Base-by-base conservation (phyloP, 2,113 vertebrate genomes). In the Orycteropus afer region DNA sequence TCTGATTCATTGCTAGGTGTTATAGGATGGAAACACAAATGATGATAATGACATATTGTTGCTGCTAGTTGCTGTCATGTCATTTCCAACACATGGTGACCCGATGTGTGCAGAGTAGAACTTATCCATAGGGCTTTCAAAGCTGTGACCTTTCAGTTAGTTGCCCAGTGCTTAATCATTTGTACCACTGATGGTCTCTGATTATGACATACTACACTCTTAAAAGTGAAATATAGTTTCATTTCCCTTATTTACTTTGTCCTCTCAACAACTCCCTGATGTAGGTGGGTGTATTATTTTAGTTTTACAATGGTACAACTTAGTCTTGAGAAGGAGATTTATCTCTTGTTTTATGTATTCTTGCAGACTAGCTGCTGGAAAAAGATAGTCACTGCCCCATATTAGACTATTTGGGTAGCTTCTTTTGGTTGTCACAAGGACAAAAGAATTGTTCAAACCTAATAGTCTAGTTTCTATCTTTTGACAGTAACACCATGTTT, bases 181-280 rank as follows among this genome's bases (percentile, higher is more conserved):
- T 71, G 69, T 22, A 3, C 8, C 37, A 23, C 37, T 71, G 20
- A 40, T 20, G 69, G 69, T 23, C 20, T 71, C 65, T 20, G 17
- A 40, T 32, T 95, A 29, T 67, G 45, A 94, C 22, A 80, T 76
- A 34, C 57, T 63, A 37, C n/a, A 79, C 5, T 77, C 23, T 87
- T 51, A 57, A 89, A 77, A 95, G 45, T 88, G 17, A 90, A 90
- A 78, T 83, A 5, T 87, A 87, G 40, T 90, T 93, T 95, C 34
- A 69, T 10, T 71, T 81, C 65, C 18, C 15, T 91, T 91, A 65
- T 91, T 90, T 71, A 53, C 51, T 91, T 91, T 94, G 55, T 89
- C 25, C 37, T 94, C 32, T 45, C 25, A 82, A 29, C 18, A 85
- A 65, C 32, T 93, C 49, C 73, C 34, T 89, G 67, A 45, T 78